A percentile compares a stretch with the other conserved stretches of the same genome.
Conservation (phyloP, 2,888 invertebrate genomes). For the Lasioglossum figueresi region DNA sequence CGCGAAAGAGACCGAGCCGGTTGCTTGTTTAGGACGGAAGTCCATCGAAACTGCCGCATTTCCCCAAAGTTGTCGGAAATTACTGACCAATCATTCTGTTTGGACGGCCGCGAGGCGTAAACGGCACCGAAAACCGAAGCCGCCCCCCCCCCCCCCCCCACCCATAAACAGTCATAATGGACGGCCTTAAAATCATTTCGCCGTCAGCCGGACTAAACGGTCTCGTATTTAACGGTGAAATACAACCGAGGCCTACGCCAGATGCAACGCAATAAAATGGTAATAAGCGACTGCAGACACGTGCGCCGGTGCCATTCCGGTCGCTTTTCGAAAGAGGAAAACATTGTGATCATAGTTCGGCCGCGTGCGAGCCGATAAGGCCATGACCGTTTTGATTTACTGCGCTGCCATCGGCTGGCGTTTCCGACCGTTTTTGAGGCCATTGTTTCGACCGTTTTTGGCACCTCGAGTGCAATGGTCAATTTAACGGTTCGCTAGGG, state of each 20-base stretch:
- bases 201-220: slow-evolving; percentile 26
- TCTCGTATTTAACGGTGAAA: slow-evolving; percentile 51
- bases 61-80: slow-evolving; percentile 53
- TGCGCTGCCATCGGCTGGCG: not conserved
- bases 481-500: not conserved
- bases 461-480: not conserved
- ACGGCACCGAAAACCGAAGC: slow-evolving; percentile 49
- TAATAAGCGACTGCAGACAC: slow-evolving; percentile 53
- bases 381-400: not conserved
- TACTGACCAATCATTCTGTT: slow-evolving; percentile 52
- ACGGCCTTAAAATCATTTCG: slow-evolving; percentile 61
- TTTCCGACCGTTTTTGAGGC: not conserved
- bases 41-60: slow-evolving; percentile 20
- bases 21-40: slow-evolving; percentile 68
- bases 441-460: not conserved
- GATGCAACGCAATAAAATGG: slow-evolving; percentile 58
- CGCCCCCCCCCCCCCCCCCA: slow-evolving; percentile 13
- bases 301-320: slow-evolving; percentile 7
- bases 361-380: not conserved
- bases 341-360: not conserved
- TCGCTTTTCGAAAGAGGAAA: not conserved
- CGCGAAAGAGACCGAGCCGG: slow-evolving; percentile 10
- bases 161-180: slow-evolving; percentile 62
- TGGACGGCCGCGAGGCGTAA: slow-evolving; percentile 43
- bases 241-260: slow-evolving; percentile 22